Conservation (phyloP, 2,888 invertebrate species). For the Theristus sp. region DNA sequence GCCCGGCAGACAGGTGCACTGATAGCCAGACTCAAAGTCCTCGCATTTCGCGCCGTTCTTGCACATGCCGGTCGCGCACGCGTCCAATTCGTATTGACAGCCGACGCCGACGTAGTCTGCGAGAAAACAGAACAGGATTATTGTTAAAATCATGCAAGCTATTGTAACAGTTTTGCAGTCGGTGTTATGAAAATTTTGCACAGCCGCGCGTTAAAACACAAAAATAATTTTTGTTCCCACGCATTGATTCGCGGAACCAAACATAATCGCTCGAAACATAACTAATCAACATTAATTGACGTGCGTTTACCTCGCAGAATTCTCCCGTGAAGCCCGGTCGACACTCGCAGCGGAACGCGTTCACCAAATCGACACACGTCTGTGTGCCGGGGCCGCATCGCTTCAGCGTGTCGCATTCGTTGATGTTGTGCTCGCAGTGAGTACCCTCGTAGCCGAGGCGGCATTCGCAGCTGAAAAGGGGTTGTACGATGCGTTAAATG, state of each 20-base stretch:
- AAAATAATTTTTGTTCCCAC: no score
- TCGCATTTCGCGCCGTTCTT: slow-evolving; percentile 22
- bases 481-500: no score
- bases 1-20: slow-evolving; percentile 66
- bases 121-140: slow-evolving; percentile 1
- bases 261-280: no score
- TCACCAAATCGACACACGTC: slow-evolving; percentile 56
- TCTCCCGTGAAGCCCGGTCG: slow-evolving; percentile 64
- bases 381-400: slow-evolving; percentile 52
- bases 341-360: slow-evolving; percentile 55
- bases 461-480: background rate
- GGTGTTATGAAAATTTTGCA: no score
- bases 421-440: slow-evolving; percentile 65
- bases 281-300: no score
- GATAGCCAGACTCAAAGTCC: slow-evolving; percentile 43
- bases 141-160: background rate
- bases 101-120: slow-evolving; percentile 15
- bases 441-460: slow-evolving; percentile 40
- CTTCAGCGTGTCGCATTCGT: slow-evolving; percentile 52
- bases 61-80: slow-evolving; percentile 17
- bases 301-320: slow-evolving; percentile 39
- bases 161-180: no score
- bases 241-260: no score
- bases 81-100: slow-evolving; percentile 18
- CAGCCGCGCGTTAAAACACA: no score